A percentile compares a stretch with the other conserved stretches of the same genome.
phyloP scores from a whole-genome alignment of 2,113 vertebrate genomes.

The Mystacornis crossleyi region DNA sequence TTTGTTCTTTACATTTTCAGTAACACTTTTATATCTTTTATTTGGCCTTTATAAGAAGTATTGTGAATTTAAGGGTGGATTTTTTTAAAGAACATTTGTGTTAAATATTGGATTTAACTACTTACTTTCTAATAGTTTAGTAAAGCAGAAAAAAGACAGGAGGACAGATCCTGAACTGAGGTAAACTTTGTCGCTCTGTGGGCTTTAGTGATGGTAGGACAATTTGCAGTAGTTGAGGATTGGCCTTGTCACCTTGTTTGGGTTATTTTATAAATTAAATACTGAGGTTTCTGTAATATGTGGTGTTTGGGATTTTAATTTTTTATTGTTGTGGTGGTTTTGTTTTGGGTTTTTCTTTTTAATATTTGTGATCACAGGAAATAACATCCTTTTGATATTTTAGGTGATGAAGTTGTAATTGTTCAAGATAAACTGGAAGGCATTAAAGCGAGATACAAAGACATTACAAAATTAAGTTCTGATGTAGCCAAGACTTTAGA shows the following conservation, averaged over 20 bases:
- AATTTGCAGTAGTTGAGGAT: not conserved
- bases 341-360: not conserved
- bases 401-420: constrained; percentile 95
- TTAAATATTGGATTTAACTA: not conserved
- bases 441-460: constrained; percentile 91
- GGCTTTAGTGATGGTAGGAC: not conserved
- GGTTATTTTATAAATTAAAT: not conserved
- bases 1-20: not conserved
- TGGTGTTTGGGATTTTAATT: not conserved
- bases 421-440: constrained; percentile 96
- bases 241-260: not conserved
- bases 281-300: not conserved
- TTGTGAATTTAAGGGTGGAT: not conserved
- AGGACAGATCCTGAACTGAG: not conserved
- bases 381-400: constrained; percentile 56
- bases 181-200: not conserved
- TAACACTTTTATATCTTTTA: not conserved
- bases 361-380: not conserved
- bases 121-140: not conserved
- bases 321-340: not conserved
- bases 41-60: not conserved
- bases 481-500: constrained; percentile 86
- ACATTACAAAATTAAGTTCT: constrained; percentile 86
- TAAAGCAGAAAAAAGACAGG: not conserved
- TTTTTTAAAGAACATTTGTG: not conserved